phyloP scores from a whole-genome alignment of 2,888 invertebrate species.

The Hofmannophila pseudospretella region DNA sequence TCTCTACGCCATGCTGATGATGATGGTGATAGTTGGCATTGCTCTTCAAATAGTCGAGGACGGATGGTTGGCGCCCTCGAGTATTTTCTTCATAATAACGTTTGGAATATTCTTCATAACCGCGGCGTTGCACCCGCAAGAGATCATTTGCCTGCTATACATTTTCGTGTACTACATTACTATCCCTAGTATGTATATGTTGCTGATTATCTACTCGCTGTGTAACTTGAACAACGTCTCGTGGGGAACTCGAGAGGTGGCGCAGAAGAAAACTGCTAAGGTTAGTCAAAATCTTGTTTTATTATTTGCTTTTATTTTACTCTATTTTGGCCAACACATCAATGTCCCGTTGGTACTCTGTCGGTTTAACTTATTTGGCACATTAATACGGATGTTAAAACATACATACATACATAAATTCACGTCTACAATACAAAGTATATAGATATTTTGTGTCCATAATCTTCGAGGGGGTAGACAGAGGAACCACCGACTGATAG shows the following conservation, averaged over 20 bases:
- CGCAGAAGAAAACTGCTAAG: conserved; percentile 62
- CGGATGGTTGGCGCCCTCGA: conserved; percentile 88
- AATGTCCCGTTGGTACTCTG: too few relatives aligned
- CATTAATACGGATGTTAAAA: too few relatives aligned
- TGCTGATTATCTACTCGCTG: conserved; percentile 93
- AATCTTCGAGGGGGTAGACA: too few relatives aligned
- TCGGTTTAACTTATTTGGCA: too few relatives aligned
- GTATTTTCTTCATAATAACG: conserved; percentile 88
- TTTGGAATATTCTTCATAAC: conserved; percentile 81
- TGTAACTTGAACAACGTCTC: conserved; percentile 95
- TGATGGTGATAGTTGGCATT: conserved; percentile 90
- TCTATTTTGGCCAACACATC: too few relatives aligned
- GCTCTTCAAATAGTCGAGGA: conserved; percentile 87
- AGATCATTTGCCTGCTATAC: conserved; percentile 85
- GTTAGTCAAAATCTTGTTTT: conserved; percentile 25
- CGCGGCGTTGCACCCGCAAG: conserved; percentile 87
- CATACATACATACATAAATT: too few relatives aligned
- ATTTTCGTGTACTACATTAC: conserved; percentile 89
- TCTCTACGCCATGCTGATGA: conserved; percentile 90
- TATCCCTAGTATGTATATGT: conserved; percentile 96
- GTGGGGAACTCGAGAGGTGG: conserved; percentile 95
- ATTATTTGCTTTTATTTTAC: too few relatives aligned
- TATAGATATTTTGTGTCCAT: too few relatives aligned
- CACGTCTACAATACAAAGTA: too few relatives aligned
- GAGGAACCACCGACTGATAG: too few relatives aligned